A percentile compares a stretch with the other conserved stretches of the same genome.
Conservation (phyloP, 1,140 invertebrate genomes). For the Drosophila bocqueti region DNA sequence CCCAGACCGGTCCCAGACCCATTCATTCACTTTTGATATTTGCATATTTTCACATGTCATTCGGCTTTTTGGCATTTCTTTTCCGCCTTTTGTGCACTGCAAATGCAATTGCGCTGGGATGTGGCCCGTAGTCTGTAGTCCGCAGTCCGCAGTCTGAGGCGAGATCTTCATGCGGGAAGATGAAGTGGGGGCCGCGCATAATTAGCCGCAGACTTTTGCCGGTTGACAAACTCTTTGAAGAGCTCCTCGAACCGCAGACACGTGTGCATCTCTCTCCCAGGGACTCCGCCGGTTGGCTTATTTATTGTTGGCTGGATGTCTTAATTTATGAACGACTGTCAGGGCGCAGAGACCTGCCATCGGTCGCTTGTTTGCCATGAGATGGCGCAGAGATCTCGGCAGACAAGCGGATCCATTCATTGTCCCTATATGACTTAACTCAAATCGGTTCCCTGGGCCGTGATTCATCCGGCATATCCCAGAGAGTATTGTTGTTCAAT, state of each 20-base stretch:
- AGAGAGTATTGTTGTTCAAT: constrained; percentile 54
- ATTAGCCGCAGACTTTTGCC: constrained; percentile 81
- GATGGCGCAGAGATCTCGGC: constrained; percentile 18
- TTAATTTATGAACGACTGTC: constrained; percentile 80
- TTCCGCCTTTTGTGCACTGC: constrained; percentile 71
- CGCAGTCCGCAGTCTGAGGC: constrained; percentile 17
- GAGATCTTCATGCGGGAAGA: constrained; percentile 26
- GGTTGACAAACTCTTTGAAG: constrained; percentile 82
- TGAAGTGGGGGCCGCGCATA: constrained; percentile 53
- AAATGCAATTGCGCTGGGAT: constrained; percentile 49
- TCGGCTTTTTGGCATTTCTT: constrained; percentile 74
- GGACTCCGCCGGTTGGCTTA: constrained; percentile 50
- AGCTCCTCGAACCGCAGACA: constrained; percentile 49
- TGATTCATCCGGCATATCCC: constrained; percentile 45
- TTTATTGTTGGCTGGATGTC: constrained; percentile 77
- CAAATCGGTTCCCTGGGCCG: constrained; percentile 9
- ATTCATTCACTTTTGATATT: constrained; percentile 82
- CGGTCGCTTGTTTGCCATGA: constrained; percentile 41
- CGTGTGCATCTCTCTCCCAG: constrained; percentile 46
- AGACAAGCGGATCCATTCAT: constrained; percentile 55
- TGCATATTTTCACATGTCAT: constrained; percentile 84
- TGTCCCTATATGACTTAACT: constrained; percentile 40
- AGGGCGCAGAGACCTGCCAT: constrained; percentile 40
- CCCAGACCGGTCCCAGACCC: constrained; percentile 63
- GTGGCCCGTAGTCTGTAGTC: constrained; percentile 2